Percentiles rank a stretch among this genome's conserved stretches.
Conservation (phyloP, 2,888 invertebrate genomes). For the Loripinus fragilis region DNA sequence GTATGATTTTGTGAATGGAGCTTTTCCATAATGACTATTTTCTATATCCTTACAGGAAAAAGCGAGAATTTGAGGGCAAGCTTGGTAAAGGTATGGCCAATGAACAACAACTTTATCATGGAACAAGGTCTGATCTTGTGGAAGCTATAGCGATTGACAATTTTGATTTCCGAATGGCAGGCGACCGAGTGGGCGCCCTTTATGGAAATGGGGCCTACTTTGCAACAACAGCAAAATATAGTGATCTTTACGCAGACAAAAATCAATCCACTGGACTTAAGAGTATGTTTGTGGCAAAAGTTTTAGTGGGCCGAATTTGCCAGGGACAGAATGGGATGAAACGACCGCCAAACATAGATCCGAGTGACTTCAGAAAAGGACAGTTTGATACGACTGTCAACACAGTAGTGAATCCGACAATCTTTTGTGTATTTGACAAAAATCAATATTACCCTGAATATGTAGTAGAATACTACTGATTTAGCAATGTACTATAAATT, state of each 20-base stretch:
- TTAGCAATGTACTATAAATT: no score
- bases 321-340: constrained; percentile 84
- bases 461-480: constrained; percentile 49
- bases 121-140: constrained; percentile 56
- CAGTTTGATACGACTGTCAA: constrained; percentile 71
- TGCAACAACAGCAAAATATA: constrained; percentile 53
- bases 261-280: constrained; percentile 37
- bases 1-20: no score
- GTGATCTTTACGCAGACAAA: constrained; percentile 49
- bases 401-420: constrained; percentile 61
- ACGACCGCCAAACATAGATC: constrained; percentile 51
- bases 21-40: no score
- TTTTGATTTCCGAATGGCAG: constrained; percentile 67
- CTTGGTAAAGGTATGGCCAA: constrained; percentile 58
- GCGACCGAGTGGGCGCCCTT: constrained; percentile 57
- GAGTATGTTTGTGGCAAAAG: constrained; percentile 61
- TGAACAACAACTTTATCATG: constrained; percentile 64
- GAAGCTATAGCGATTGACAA: constrained; percentile 64
- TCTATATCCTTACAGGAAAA: constrained; percentile 43
- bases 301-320: constrained; percentile 42
- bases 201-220: constrained; percentile 63
- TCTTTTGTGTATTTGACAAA: constrained; percentile 72
- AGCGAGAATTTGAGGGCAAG: constrained; percentile 51
- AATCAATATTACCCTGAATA: constrained; percentile 76
- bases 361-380: constrained; percentile 45